These are phyloP conservation scores for Nomada fabriciana DNA, from an alignment of 2,888 invertebrate genomes.

Conservation along the genomic window DNA sequence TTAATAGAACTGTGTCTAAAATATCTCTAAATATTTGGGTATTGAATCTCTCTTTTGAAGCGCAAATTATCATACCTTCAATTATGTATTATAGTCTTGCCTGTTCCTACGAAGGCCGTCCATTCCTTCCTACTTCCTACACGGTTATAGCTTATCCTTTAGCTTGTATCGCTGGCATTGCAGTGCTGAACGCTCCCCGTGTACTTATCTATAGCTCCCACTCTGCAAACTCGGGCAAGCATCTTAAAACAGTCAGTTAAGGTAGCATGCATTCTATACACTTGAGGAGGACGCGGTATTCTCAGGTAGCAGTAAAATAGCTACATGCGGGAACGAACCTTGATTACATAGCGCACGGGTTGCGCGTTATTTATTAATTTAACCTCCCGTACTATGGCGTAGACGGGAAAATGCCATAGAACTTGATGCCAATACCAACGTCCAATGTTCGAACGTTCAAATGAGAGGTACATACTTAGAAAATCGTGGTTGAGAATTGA, in stretches of 20 bases:
- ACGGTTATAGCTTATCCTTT: not conserved
- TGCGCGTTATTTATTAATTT: constrained; percentile 34
- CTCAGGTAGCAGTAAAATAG: constrained; percentile 28
- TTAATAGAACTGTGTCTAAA: not conserved
- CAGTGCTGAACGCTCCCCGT: not conserved
- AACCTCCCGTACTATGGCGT: not conserved
- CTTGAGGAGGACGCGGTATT: constrained; percentile 8
- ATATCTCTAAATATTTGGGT: too few relatives aligned
- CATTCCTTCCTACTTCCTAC: not conserved
- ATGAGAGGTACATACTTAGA: too few relatives aligned
- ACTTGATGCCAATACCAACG: not conserved
- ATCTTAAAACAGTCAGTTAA: not conserved
- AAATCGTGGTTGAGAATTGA: too few relatives aligned
- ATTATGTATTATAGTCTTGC: too few relatives aligned
- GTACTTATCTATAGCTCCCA: not conserved
- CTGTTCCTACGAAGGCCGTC: not conserved
- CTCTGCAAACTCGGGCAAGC: not conserved
- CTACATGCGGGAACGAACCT: constrained; percentile 8
- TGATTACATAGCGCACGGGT: constrained; percentile 18
- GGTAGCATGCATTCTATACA: constrained; percentile 7
- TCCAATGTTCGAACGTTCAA: too few relatives aligned
- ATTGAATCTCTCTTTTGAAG: too few relatives aligned
- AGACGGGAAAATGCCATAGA: not conserved
- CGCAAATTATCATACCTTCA: too few relatives aligned
- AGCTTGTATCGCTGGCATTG: not conserved